Conservation (phyloP, 2,113 vertebrate species). For the Dicaeum eximium region DNA sequence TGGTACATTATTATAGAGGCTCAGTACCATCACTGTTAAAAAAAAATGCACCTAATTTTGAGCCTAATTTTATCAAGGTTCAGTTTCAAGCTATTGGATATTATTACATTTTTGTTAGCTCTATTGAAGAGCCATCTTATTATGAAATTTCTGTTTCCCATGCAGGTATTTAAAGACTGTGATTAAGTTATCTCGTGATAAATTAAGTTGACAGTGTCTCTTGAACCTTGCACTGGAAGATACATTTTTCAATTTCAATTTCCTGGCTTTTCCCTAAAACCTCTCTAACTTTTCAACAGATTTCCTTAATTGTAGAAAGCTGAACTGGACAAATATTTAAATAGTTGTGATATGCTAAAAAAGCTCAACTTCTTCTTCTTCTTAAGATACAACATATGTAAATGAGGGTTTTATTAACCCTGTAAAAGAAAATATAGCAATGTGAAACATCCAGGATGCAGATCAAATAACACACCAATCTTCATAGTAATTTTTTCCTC, state of each 20-base stretch:
- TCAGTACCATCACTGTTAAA: not conserved
- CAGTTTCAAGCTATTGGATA: not conserved
- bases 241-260: not conserved
- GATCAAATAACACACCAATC: not conserved
- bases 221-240: not conserved
- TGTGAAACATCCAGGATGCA: not conserved
- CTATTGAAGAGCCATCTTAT: not conserved
- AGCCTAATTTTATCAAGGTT: not conserved
- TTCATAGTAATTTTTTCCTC: not conserved
- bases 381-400: not conserved
- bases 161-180: not conserved
- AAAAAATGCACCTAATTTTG: not conserved
- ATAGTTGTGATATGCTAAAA: not conserved
- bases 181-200: not conserved
- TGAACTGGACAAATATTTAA: not conserved
- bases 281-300: not conserved
- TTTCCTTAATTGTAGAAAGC: not conserved
- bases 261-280: not conserved
- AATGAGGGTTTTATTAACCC: not conserved
- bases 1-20: not conserved
- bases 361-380: not conserved
- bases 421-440: not conserved
- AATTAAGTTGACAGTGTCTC: not conserved
- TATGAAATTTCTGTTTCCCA: constrained; percentile 8
- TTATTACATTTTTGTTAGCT: not conserved